Conservation (phyloP, 2,888 invertebrate species). For the Lepidocyrtinus sp. region DNA sequence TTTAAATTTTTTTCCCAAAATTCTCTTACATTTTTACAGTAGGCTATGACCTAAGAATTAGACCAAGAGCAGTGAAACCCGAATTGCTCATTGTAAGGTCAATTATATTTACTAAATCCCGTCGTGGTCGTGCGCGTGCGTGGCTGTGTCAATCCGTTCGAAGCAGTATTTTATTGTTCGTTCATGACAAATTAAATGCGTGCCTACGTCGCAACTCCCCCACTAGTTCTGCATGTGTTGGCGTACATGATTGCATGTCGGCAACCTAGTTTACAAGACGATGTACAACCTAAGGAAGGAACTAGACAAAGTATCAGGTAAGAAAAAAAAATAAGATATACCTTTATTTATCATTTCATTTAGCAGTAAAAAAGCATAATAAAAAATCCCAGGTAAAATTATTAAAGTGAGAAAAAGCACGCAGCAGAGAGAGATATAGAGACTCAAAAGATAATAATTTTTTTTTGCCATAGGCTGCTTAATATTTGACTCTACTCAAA, state of each 20-base stretch:
- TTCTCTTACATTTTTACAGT: too few species aligned
- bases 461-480: background rate
- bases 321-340: background rate
- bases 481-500: background rate
- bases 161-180: background rate
- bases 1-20: background rate
- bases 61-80: background rate
- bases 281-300: background rate
- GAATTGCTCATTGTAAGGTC: background rate
- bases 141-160: constrained; percentile 17
- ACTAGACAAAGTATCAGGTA: background rate
- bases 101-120: background rate
- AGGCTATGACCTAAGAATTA: background rate
- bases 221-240: background rate
- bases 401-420: constrained; percentile 17
- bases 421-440: background rate
- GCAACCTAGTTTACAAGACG: background rate
- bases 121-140: background rate
- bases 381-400: constrained; percentile 20
- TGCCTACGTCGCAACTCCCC: background rate
- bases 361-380: constrained; percentile 32
- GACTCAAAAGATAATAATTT: background rate
- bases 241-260: background rate
- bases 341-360: constrained; percentile 46
- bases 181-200: background rate